phyloP scores from a whole-genome alignment of 2,113 vertebrate genomes.

The Oncorhynchus kisutch region DNA sequence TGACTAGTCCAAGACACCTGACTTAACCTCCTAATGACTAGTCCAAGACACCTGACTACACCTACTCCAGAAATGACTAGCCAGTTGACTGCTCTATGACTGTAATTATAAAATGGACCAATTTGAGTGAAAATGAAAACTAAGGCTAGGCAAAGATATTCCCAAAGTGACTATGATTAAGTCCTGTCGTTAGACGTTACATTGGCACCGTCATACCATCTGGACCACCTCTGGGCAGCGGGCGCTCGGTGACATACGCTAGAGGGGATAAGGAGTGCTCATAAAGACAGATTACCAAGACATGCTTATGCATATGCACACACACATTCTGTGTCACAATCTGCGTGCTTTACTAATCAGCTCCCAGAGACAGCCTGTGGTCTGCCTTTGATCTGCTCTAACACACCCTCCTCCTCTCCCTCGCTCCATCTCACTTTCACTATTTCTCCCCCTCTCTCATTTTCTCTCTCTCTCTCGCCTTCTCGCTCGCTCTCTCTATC shows the following conservation, averaged over 20 bases:
- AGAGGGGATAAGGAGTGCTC: neutral
- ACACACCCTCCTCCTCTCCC: neutral
- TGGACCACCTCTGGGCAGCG: neutral
- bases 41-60: no score
- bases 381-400: conserved; percentile 35
- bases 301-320: neutral
- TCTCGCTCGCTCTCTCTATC: no score
- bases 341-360: conserved; percentile 45
- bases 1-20: no score
- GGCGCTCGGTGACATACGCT: neutral
- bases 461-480: conserved; percentile 24
- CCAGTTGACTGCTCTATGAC: no score
- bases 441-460: conserved; percentile 15
- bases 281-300: neutral
- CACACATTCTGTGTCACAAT: conserved; percentile 11
- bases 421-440: conserved; percentile 16
- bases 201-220: neutral
- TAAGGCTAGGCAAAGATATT: neutral
- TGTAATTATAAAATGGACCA: no score
- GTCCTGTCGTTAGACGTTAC: no score
- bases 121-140: neutral
- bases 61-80: no score
- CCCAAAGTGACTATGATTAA: no score
- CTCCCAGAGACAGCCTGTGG: neutral
- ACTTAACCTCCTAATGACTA: no score